These are phyloP conservation scores for Sandelia bainsii DNA, from an alignment of 2,797 vertebrate species.

Conservation along the genomic window DNA sequence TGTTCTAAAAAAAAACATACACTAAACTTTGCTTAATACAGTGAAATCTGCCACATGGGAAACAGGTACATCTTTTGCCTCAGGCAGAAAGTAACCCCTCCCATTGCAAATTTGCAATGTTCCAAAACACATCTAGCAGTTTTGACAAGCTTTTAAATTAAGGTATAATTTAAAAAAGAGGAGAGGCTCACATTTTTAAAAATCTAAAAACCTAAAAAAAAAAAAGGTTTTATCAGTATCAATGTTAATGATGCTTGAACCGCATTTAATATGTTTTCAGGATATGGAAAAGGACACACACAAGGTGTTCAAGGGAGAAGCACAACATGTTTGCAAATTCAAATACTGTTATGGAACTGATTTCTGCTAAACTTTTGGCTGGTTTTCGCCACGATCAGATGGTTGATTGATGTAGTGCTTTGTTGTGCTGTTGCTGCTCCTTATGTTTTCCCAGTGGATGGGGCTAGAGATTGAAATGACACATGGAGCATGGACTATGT, in stretches of 20 bases:
- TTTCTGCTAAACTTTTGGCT: background rate
- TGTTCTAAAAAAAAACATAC: conserved; percentile 6
- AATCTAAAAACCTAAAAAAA: background rate
- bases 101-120: conserved; percentile 4
- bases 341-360: background rate
- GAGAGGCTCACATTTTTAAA: background rate
- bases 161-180: conserved; percentile 7
- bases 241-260: background rate
- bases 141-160: background rate
- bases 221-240: background rate
- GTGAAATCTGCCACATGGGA: conserved; percentile 5
- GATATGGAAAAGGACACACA: background rate
- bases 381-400: background rate
- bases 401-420: background rate
- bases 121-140: background rate
- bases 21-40: conserved; percentile 24
- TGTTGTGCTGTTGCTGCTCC: background rate
- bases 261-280: background rate
- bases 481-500: conserved; percentile 52
- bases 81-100: background rate
- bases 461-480: conserved; percentile 45
- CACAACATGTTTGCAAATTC: background rate
- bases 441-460: conserved; percentile 23
- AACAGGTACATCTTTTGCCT: conserved; percentile 1
- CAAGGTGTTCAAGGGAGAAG: background rate